Evolutionary conservation across 35 echinoderm and acorn worm genomes (phyloP).

Genomic region (Amphiura filiformis): DNA sequence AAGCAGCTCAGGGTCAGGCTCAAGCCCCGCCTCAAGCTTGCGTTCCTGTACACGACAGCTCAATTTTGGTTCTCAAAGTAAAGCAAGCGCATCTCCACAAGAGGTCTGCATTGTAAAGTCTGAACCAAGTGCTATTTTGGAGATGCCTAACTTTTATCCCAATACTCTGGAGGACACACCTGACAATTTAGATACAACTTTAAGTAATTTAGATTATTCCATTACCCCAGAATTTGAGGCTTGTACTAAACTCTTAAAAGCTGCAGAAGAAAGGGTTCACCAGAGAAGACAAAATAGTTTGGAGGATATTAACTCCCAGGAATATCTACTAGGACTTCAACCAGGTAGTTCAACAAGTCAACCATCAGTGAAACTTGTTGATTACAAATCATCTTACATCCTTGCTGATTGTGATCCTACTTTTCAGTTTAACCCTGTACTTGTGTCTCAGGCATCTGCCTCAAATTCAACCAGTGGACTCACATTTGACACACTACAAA

Average conservation of each 20-base stretch:
- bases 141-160: not conserved
- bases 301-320: not conserved
- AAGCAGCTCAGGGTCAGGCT: not conserved
- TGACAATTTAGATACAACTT: not conserved
- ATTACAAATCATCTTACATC: not conserved
- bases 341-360: not conserved
- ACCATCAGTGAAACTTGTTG: not conserved
- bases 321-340: not conserved
- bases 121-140: not conserved
- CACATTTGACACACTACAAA: not conserved
- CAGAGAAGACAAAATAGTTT: constrained; percentile 8
- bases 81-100: not conserved
- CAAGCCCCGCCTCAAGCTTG: not conserved
- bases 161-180: constrained; percentile 12
- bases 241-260: constrained; percentile 67
- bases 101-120: not conserved
- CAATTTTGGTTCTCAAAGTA: not conserved
- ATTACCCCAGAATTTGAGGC: constrained; percentile 74
- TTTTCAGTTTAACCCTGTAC: not conserved
- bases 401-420: not conserved
- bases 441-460: not conserved
- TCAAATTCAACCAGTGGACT: not conserved
- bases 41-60: not conserved
- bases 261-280: constrained; percentile 45
- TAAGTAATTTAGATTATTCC: constrained; percentile 54